Percentiles rank a stretch among this genome's conserved stretches.
These are phyloP conservation scores for Sparus aurata DNA, from an alignment of 2,797 vertebrate genomes.

Conservation along the genomic window DNA sequence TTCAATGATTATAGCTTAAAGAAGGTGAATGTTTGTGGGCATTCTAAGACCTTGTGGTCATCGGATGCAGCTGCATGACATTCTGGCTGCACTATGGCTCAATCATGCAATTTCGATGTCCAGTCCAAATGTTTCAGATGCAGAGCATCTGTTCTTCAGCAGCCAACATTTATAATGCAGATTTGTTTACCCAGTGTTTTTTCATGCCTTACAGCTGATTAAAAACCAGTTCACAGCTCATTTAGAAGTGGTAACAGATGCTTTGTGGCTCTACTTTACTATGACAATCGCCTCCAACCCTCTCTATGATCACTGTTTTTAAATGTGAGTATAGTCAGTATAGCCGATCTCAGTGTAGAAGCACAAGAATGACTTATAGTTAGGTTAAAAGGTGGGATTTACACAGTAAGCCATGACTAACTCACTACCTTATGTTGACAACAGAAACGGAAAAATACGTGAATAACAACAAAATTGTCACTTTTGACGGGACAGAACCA, in stretches of 20 bases:
- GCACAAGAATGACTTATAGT: neutral
- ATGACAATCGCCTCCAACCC: neutral
- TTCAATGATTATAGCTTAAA: neutral
- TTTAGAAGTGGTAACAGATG: neutral
- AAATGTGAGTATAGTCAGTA: neutral
- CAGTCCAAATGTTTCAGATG: neutral
- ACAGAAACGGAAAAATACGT: neutral
- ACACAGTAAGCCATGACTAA: neutral
- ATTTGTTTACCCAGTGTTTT: neutral
- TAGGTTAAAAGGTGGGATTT: neutral
- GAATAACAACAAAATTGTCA: neutral
- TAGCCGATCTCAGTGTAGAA: no score
- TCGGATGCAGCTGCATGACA: neutral
- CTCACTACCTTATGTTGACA: neutral
- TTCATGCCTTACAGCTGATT: neutral
- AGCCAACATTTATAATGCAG: neutral
- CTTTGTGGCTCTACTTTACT: neutral
- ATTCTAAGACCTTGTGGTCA: neutral
- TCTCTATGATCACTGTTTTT: neutral
- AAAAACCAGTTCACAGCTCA: neutral
- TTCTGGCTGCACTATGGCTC: neutral
- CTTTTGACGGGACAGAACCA: neutral
- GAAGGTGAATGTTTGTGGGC: neutral
- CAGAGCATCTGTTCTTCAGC: neutral
- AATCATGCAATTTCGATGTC: neutral